Evolutionary conservation across 2,797 vertebrate species (phyloP).

Genomic region (Glossophaga mutica): DNA sequence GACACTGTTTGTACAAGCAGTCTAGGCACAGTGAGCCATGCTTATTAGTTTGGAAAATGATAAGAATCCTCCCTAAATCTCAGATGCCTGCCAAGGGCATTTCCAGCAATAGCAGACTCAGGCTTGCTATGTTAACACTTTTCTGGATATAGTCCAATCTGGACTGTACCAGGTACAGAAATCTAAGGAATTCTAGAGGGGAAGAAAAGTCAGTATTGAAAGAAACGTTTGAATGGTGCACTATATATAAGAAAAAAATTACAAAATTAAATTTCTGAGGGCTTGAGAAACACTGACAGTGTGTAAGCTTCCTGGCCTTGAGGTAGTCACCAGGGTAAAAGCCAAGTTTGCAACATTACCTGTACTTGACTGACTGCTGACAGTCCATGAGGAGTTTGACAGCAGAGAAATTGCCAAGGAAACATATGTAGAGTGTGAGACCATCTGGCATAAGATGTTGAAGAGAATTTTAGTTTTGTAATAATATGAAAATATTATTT

Average conservation of each 20-base stretch:
- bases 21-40: neutral
- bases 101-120: neutral
- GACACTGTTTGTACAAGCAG: neutral
- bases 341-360: neutral
- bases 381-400: neutral
- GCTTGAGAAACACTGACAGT: neutral
- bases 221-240: neutral
- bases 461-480: slow-evolving; percentile 33
- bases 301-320: neutral
- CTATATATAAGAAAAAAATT: neutral
- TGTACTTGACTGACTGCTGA: neutral
- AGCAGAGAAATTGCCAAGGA: neutral
- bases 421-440: neutral
- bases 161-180: neutral
- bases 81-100: neutral
- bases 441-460: slow-evolving; percentile 43
- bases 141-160: neutral
- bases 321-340: neutral
- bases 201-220: neutral
- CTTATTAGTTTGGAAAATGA: neutral
- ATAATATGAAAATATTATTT: slow-evolving; percentile 40
- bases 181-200: neutral
- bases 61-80: neutral
- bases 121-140: neutral
- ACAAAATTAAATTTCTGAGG: neutral